Percentiles rank a stretch among this genome's conserved stretches.
phyloP scores from a whole-genome alignment of 1,140 invertebrate species.

The Drosophila suzukii region DNA sequence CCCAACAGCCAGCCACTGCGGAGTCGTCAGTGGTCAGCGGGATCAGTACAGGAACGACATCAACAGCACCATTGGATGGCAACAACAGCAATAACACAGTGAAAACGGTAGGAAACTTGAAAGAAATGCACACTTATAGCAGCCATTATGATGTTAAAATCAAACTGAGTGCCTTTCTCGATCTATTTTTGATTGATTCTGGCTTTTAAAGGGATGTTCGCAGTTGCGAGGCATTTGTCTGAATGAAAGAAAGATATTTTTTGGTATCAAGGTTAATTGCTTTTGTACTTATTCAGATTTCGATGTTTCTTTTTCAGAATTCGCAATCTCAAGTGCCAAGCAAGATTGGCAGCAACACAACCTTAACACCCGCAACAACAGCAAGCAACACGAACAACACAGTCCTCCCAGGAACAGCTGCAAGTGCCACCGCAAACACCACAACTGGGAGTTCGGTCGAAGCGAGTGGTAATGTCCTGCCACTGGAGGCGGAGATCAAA shows the following conservation, averaged over 20 bases:
- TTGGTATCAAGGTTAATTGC: no score
- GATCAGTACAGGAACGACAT: constrained; percentile 34
- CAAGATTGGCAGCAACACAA: constrained; percentile 50
- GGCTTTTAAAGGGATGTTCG: constrained; percentile 60
- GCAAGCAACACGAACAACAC: constrained; percentile 34
- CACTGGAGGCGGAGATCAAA: constrained; percentile 87
- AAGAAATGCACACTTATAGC: neutral
- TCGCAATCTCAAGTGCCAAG: constrained; percentile 77
- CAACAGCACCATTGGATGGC: constrained; percentile 37
- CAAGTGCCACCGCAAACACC: constrained; percentile 12
- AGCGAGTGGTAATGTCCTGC: constrained; percentile 68
- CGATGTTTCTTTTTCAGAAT: constrained; percentile 46
- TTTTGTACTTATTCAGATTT: neutral
- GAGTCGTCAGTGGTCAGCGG: constrained; percentile 11
- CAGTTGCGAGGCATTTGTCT: constrained; percentile 79
- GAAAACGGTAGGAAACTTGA: constrained; percentile 63
- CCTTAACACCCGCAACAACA: constrained; percentile 14
- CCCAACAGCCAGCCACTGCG: constrained; percentile 17
- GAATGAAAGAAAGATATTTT: constrained; percentile 5
- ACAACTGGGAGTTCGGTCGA: constrained; percentile 44
- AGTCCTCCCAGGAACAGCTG: constrained; percentile 27
- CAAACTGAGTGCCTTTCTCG: constrained; percentile 50
- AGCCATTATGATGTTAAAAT: constrained; percentile 53
- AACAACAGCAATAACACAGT: constrained; percentile 40
- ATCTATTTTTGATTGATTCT: constrained; percentile 68